These are phyloP conservation scores for Chelonus insularis DNA, from an alignment of 1,140 invertebrate genomes.

Conservation along the genomic window DNA sequence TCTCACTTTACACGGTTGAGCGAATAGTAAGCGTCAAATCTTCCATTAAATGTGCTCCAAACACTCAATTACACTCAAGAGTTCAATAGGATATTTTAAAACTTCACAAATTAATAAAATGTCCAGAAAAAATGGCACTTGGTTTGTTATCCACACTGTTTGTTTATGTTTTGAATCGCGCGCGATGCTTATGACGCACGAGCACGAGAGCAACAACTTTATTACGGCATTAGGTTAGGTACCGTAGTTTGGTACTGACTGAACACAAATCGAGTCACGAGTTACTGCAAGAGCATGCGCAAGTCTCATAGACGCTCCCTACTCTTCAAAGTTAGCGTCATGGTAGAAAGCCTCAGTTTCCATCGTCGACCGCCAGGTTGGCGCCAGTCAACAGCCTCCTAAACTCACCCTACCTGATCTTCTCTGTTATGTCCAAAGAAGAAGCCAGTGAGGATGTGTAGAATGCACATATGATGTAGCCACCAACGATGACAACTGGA, in stretches of 20 bases:
- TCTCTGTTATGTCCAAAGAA: background rate
- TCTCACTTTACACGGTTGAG: too few relatives aligned
- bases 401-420: too few relatives aligned
- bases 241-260: constrained; percentile 33
- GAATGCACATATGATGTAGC: background rate
- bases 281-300: background rate
- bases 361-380: constrained; percentile 31
- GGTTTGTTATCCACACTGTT: background rate
- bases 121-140: too few relatives aligned
- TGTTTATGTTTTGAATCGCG: constrained; percentile 23
- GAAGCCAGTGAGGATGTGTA: too few relatives aligned
- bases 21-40: too few relatives aligned
- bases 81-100: too few relatives aligned
- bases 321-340: background rate
- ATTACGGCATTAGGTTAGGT: constrained; percentile 17
- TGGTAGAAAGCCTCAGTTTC: constrained; percentile 17
- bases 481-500: background rate
- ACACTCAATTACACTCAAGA: too few relatives aligned
- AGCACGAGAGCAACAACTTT: background rate
- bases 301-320: background rate
- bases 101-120: too few relatives aligned
- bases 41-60: too few relatives aligned
- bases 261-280: constrained; percentile 10
- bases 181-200: background rate
- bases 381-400: constrained; percentile 32